phyloP scores from a whole-genome alignment of 2,113 vertebrate species.

The Lagopus muta region DNA sequence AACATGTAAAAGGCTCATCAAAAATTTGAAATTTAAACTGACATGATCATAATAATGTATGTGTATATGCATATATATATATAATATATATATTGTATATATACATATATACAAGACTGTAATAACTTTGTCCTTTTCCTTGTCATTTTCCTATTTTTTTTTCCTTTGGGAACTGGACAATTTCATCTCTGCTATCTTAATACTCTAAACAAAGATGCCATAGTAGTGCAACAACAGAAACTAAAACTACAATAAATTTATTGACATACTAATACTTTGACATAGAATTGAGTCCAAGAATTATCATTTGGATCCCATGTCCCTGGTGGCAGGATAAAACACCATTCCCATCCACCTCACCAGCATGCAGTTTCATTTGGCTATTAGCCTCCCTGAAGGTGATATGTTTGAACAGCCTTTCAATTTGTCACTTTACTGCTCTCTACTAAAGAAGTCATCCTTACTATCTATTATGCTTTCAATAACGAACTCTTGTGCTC shows the following conservation, averaged over 20 bases:
- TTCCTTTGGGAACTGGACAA: not conserved
- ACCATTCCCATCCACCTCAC: not conserved
- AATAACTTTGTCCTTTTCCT: not conserved
- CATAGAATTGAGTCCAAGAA: not conserved
- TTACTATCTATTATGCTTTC: slow-evolving; percentile 16
- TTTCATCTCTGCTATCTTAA: not conserved
- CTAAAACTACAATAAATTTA: not conserved
- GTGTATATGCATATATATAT: not conserved
- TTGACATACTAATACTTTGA: not conserved
- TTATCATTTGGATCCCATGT: not conserved
- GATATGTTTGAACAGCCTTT: slow-evolving; percentile 11
- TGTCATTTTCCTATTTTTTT: not conserved
- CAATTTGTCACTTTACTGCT: not conserved
- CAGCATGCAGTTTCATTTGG: not conserved
- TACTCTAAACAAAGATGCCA: not conserved
- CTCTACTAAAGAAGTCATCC: not conserved
- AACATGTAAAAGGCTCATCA: not conserved
- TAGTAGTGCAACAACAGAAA: not conserved
- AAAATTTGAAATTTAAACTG: not conserved
- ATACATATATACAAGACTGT: not conserved
- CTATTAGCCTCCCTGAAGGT: not conserved
- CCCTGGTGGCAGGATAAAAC: not conserved
- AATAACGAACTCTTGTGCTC: slow-evolving; percentile 13
- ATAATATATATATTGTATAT: too few species aligned
- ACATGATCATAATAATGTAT: not conserved